Conservation (phyloP, 2,113 vertebrate species). For the Muntiacus reevesi region DNA sequence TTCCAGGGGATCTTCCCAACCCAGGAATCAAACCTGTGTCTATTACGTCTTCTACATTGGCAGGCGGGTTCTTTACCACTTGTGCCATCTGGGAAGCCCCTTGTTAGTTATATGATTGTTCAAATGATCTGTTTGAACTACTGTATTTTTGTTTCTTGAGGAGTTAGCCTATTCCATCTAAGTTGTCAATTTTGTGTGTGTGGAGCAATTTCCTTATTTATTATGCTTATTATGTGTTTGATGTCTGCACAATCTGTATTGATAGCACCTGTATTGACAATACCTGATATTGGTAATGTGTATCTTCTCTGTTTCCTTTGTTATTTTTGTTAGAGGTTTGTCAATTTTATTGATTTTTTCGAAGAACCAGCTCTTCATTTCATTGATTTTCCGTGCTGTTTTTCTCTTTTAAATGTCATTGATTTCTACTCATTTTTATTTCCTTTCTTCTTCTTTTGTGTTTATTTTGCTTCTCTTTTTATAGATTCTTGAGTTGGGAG, state of each 20-base stretch:
- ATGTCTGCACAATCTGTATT: neutral
- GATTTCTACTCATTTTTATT: neutral
- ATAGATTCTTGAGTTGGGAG: neutral
- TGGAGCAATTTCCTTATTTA: neutral
- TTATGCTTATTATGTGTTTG: neutral
- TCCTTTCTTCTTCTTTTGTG: neutral
- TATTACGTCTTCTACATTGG: too few relatives aligned
- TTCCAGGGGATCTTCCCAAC: too few relatives aligned
- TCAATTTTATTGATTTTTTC: neutral
- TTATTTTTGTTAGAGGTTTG: neutral
- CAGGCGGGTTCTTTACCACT: too few relatives aligned
- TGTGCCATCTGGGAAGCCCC: too few relatives aligned
- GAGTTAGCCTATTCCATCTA: neutral
- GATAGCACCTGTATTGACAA: neutral
- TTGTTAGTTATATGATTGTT: neutral
- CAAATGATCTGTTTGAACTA: neutral
- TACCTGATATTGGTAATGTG: neutral
- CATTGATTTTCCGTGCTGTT: neutral
- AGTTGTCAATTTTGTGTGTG: neutral
- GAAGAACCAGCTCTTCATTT: neutral
- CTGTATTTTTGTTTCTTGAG: neutral
- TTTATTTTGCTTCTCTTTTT: neutral
- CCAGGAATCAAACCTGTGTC: too few relatives aligned
- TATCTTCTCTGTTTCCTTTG: neutral
- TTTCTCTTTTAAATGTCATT: neutral